Base-by-base conservation (phyloP, 2,797 vertebrate genomes). In the Sebastes umbrosus region DNA sequence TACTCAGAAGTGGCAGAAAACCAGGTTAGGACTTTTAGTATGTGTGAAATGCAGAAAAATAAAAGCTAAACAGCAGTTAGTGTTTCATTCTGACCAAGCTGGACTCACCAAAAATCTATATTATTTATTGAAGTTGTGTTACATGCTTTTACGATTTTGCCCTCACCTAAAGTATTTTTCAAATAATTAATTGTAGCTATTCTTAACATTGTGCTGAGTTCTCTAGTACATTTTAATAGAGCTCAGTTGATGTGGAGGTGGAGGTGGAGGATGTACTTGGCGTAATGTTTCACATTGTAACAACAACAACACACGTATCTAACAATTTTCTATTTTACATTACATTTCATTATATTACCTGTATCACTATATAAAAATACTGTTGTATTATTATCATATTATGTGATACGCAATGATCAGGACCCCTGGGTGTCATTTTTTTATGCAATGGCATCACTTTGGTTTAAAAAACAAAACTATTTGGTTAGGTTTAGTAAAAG, bases 91-190 rank as follows among this genome's bases (percentile, higher is more conserved):
- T 8, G 34, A 18, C 4, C 10, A 12, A 22, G 13, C 4, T 24
- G 16, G 11, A 60, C 34, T 43, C 63, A 20, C 1, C 32, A 14
- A 13, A 50, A 25, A 25, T 25, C 24, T 25, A 55, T 55, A 11
- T 11, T 24, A 13, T 54, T 46, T 46, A 18, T 2, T 43, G 39
- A 43, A 43, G 7, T 46, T 46, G 43, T 46, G 43, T 46, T 46
- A 46, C 16, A 46, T 46, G 16, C 43, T 46, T 46, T 0, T 46
- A 46, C 14, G 43, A 0, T 46, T 46, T 0, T 46, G 0, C 16
- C n/a, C n/a, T 11, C 20, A 22, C 4, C n/a, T 22, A 22, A 54
- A 54, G 52, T 55, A 46, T 6, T 24, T 24, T 55, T 55, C 22
- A 0, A 55, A 24, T 6, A 0, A 55, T 24, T 24, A 6, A 11